Base-by-base conservation (phyloP, 2,888 invertebrate genomes). In the Ephialtes manifestator region DNA sequence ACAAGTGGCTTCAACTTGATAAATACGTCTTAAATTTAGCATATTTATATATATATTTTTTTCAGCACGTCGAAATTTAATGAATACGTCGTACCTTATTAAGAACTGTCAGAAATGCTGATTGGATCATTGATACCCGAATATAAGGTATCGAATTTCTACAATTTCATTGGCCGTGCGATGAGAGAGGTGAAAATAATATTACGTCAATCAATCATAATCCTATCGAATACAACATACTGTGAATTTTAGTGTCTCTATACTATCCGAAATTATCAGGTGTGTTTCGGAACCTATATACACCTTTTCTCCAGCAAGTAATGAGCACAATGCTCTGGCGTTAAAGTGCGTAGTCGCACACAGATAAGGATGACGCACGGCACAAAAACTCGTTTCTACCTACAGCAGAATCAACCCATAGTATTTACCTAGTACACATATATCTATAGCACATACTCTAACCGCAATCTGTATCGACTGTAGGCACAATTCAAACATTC, bases 351-450 rank as follows among this genome's bases (percentile, higher is more conserved):
- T 75, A 83, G 63, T 72, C 78, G 53, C 76, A 80, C 80, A 74
- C 83, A 80, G 83, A 83, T 83, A 84, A 84, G 84, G 60, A 81
- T 84, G 84, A 84, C 84, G 84, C 84, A 84, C 72, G 81, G 77
- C 60, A 81, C 81, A 81, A 81, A 77, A 84, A 84, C 81, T 84
- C 60, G 81, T 84, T 84, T 84, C 53, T n/a, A 77, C 77, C 72
- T 74, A 79, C 51, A 76, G 48, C 60, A 58, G 76, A 55, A 74
- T 55, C 67, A 67, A 67, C 58, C 60, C 53, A 31, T 65, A 70
- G 39, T 46, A 67, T 74, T 31, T 70, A 60, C 60, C n/a, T 55
- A 68, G 58, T 65, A 55, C 39, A 43, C 28, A n/a, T 53, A 48
- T 67, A 48, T 55, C 31, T 46, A 72, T 75, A 63, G 48, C 8